Evolutionary conservation across 2,888 invertebrate genomes (phyloP).

Genomic region (Pachydiplax longipennis): DNA sequence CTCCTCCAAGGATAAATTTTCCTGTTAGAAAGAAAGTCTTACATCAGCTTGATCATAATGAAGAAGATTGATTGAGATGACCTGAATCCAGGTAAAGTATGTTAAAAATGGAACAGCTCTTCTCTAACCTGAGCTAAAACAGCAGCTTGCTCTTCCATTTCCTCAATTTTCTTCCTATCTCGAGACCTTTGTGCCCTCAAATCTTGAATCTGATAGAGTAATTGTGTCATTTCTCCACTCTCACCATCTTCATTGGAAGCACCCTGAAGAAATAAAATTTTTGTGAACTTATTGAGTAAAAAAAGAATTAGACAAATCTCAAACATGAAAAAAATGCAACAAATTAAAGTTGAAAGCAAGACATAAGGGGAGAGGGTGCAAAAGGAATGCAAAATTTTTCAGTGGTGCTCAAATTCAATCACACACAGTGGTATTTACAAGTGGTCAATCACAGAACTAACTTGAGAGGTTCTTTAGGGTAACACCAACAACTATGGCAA

Average conservation of each 20-base stretch:
- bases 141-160: slow-evolving; percentile 79
- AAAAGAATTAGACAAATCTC: no score
- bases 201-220: slow-evolving; percentile 76
- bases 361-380: no score
- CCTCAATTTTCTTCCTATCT: slow-evolving; percentile 76
- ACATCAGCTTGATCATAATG: not conserved
- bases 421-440: no score
- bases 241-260: slow-evolving; percentile 34
- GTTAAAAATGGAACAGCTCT: not conserved
- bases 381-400: no score
- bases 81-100: not conserved
- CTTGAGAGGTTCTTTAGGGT: no score
- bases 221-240: slow-evolving; percentile 56
- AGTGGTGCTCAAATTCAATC: no score
- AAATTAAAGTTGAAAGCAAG: no score
- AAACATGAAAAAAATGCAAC: no score
- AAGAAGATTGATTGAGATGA: no score
- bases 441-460: no score
- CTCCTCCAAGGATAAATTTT: slow-evolving; percentile 74
- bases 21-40: slow-evolving; percentile 61
- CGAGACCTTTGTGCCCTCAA: slow-evolving; percentile 71
- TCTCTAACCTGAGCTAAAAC: slow-evolving; percentile 60
- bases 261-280: slow-evolving; percentile 56
- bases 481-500: no score
- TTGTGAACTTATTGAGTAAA: not conserved